A percentile compares a stretch with the other conserved stretches of the same genome.
These are phyloP conservation scores for Drosophila parabipectinata DNA, from an alignment of 1,140 invertebrate species.

Conservation along the genomic window DNA sequence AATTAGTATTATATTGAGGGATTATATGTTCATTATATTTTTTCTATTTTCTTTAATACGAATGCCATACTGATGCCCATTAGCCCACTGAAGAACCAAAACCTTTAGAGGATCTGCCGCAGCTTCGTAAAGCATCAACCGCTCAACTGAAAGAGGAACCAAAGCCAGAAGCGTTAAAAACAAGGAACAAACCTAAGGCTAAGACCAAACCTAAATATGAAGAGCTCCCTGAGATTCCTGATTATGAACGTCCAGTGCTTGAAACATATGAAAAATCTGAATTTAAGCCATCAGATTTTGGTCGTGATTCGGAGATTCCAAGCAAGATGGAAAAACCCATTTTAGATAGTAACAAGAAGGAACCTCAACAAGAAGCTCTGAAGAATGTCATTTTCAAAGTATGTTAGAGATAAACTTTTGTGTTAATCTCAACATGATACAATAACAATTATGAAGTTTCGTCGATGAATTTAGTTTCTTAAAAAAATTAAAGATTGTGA, in stretches of 20 bases:
- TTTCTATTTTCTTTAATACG: neutral
- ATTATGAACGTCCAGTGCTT: slow-evolving; percentile 86
- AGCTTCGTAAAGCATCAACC: slow-evolving; percentile 77
- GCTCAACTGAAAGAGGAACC: slow-evolving; percentile 66
- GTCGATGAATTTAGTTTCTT: too few species aligned
- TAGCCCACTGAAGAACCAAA: slow-evolving; percentile 61
- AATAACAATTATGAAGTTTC: too few species aligned
- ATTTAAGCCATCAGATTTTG: slow-evolving; percentile 72
- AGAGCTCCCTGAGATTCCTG: slow-evolving; percentile 90
- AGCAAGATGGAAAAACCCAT: slow-evolving; percentile 81
- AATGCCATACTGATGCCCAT: neutral
- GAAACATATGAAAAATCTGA: slow-evolving; percentile 86
- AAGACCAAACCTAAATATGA: slow-evolving; percentile 86
- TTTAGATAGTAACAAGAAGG: slow-evolving; percentile 56
- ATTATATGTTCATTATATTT: neutral
- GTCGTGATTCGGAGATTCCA: slow-evolving; percentile 71
- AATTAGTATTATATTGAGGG: neutral
- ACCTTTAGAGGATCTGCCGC: slow-evolving; percentile 74
- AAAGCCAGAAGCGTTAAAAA: slow-evolving; percentile 76
- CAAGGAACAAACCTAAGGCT: slow-evolving; percentile 85
- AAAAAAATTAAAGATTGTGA: too few species aligned
- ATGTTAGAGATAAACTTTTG: neutral
- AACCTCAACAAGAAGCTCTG: slow-evolving; percentile 32
- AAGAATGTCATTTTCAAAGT: slow-evolving; percentile 79
- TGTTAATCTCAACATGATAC: too few species aligned